Base-by-base conservation (phyloP, 1,140 invertebrate species). In the Ganaspis sp. region DNA sequence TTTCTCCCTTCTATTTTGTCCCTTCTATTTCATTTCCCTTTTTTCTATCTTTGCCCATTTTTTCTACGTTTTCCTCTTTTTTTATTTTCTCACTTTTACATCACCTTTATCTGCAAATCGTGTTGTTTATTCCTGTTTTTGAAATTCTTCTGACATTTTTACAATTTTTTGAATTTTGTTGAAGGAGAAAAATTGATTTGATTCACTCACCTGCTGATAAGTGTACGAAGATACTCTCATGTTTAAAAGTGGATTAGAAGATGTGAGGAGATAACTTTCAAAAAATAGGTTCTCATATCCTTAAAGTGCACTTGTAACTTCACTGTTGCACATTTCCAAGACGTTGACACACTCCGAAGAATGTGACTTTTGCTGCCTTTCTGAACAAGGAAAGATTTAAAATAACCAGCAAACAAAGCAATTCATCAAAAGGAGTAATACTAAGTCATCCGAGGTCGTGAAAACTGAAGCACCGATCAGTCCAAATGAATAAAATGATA, bases 171-270 rank as follows among this genome's bases (percentile, higher is more conserved):
- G 9, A 11, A n/a, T 45, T 45, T 45, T 15, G 4, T n/a, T 45
- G 12, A 45, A 12, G 1, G 9, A 40, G 1, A 45, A 45, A 15
- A n/a, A 15, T 45, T n/a, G 42, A 1, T 1, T 45, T 17, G 6
- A 29, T 45, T 17, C 12, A 29, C 58, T 64, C 58, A 64, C 58
- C 58, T 64, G 58, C 23, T 64, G 58, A 64, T 64, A 64, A n/a
- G 58, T 64, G 15, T 64, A 64, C 23, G 58, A 29, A 15, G 58
- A 64, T 15, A 64, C 58, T 64, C 58, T 26, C 58, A 64, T 64
- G 3, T 64, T 64, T 64, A 29, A 64, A 8, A 17, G 1, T 49
- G 12, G n/a, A 8, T 49, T 49, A n/a, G 45, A 17, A 17, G n/a
- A 49, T 49, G 17, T 6, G 12, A n/a, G 9, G 1, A 17, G 45